Evolutionary conservation across 2,888 invertebrate genomes (phyloP).

Genomic region (Limnephilus rhombicus): DNA sequence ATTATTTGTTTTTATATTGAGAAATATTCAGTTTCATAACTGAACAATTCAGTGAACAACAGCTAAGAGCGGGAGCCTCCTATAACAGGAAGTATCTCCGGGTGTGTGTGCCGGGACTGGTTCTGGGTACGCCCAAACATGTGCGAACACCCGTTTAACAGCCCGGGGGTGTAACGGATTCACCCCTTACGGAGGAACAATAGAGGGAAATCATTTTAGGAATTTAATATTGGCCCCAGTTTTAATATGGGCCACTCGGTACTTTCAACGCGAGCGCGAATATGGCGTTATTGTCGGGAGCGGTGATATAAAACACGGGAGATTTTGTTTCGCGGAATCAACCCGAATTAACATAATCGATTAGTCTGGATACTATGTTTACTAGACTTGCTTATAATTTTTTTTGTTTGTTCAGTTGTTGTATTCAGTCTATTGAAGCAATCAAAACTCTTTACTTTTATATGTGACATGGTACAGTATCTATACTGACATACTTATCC

Average conservation of each 20-base stretch:
- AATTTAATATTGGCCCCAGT: conserved; percentile 65
- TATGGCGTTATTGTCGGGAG: conserved; percentile 49
- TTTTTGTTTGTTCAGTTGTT: no score
- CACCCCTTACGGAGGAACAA: conserved; percentile 49
- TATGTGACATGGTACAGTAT: background rate
- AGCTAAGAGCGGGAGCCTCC: background rate
- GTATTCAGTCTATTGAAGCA: no score
- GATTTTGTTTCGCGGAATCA: background rate
- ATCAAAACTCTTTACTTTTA: background rate
- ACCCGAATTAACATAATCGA: background rate
- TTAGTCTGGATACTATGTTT: background rate
- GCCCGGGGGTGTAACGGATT: conserved; percentile 47
- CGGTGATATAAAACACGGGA: background rate
- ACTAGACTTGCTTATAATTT: background rate
- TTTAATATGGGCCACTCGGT: conserved; percentile 64
- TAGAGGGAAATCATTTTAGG: conserved; percentile 65
- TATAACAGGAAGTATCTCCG: background rate
- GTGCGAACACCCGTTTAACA: conserved; percentile 51
- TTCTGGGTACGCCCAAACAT: conserved; percentile 26
- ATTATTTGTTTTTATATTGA: background rate
- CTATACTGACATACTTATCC: background rate
- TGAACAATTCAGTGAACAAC: no score
- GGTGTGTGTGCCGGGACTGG: background rate
- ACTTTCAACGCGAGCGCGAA: conserved; percentile 54
- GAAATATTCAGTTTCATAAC: background rate